phyloP scores from a whole-genome alignment of 1,140 invertebrate species.

The Drosophila melanica region DNA sequence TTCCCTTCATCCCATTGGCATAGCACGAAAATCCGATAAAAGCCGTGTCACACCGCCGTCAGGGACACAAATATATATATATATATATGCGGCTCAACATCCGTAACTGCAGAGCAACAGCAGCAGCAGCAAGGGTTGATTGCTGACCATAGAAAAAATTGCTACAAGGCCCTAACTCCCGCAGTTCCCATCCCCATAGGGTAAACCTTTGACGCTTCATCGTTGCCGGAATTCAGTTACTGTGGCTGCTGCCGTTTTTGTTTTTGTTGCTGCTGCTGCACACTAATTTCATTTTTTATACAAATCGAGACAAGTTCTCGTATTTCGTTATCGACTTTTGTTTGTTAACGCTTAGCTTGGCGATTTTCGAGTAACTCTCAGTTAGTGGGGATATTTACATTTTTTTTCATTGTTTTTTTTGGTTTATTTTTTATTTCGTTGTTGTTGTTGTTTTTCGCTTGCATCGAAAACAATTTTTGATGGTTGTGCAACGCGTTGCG shows the following conservation, averaged over 20 bases:
- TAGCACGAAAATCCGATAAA: constrained; percentile 68
- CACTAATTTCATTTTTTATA: constrained; percentile 79
- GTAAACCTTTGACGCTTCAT: constrained; percentile 50
- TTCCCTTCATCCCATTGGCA: constrained; percentile 35
- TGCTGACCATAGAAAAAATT: constrained; percentile 42
- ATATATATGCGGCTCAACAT: constrained; percentile 20
- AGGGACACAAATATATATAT: neutral
- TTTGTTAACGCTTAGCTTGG: constrained; percentile 79
- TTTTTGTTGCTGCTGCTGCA: constrained; percentile 41
- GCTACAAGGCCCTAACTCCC: neutral
- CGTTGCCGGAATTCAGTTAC: constrained; percentile 72
- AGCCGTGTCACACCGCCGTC: constrained; percentile 53
- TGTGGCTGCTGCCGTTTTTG: constrained; percentile 17
- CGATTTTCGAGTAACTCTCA: constrained; percentile 56
- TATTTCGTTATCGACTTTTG: constrained; percentile 80
- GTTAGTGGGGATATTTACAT: constrained; percentile 1
- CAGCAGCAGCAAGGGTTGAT: constrained; percentile 59
- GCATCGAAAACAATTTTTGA: constrained; percentile 72
- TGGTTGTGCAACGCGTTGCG: constrained; percentile 40
- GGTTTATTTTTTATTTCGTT: neutral
- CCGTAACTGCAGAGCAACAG: constrained; percentile 42
- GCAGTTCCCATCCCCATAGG: constrained; percentile 4
- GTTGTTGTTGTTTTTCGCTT: constrained; percentile 19
- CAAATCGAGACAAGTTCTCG: constrained; percentile 66
- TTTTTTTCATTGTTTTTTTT: constrained; percentile 5